Evolutionary conservation across 1,140 invertebrate genomes (phyloP).

Genomic region (Branchinecta lindahli): DNA sequence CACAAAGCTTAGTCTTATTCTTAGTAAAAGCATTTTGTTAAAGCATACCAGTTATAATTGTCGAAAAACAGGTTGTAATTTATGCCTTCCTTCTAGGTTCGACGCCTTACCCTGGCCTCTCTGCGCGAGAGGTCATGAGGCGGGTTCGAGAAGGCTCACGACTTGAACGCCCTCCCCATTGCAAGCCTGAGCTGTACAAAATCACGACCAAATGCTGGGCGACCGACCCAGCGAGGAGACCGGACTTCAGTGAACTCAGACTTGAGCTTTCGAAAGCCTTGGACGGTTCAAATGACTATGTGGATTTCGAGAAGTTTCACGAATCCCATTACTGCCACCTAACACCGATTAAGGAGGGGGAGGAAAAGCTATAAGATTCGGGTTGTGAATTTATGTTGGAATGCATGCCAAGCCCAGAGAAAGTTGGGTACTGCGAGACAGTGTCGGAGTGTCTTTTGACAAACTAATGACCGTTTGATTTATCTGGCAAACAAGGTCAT

Average conservation of each 20-base stretch:
- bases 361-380: slow-evolving; percentile 21
- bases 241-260: slow-evolving; percentile 49
- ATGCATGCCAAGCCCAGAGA: no score
- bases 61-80: no score
- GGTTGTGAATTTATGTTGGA: no score
- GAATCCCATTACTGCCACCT: slow-evolving; percentile 30
- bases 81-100: slow-evolving; percentile 40
- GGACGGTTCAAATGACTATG: slow-evolving; percentile 54
- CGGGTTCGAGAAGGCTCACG: slow-evolving; percentile 55
- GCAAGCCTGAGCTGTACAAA: slow-evolving; percentile 52
- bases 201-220: slow-evolving; percentile 59
- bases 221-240: slow-evolving; percentile 51
- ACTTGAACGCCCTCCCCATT: slow-evolving; percentile 55
- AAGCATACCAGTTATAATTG: no score
- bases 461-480: no score
- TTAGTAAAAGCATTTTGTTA: no score
- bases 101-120: slow-evolving; percentile 62
- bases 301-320: slow-evolving; percentile 58
- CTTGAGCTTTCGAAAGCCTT: slow-evolving; percentile 48
- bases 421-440: no score
- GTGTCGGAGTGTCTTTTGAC: no score
- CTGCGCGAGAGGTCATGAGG: slow-evolving; percentile 56
- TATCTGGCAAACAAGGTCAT: no score
- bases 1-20: no score
- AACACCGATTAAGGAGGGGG: slow-evolving; percentile 25